Base-by-base conservation (phyloP, 2,797 vertebrate genomes). In the Chrosomus eos region DNA sequence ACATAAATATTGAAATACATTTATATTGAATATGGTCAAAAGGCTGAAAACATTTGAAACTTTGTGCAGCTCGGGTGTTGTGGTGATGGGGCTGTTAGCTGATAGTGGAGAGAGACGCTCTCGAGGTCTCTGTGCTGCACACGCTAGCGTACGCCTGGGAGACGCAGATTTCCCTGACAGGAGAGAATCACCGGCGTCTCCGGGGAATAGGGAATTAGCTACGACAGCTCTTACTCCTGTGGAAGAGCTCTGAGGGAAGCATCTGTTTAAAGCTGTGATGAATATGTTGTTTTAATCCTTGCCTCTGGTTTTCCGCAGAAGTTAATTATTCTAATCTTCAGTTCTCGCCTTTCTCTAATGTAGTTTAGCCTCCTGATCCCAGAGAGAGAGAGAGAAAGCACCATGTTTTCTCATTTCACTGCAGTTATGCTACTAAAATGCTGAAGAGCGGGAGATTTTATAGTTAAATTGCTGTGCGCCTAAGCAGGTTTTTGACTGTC, bases 161-260 rank as follows among this genome's bases (percentile, higher is more conserved):
- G 88, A 87, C 83, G 83, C 75, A 86, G 89, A 89, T 89, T 88
- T 89, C 88, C 88, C 87, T 89, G 89, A 92, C 91, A 91, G 80
- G 89, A 88, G 84, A 87, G 85, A 88, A 86, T 88, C 89, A 86
- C 73, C 14, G 55, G 72, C 33, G 58, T 88, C 89, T 87, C 80
- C 43, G 64, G 91, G 90, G 88, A 90, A 85, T 83, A 87, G 89
- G 75, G 90, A 89, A 91, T 91, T 89, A 90, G 86, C 91, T 89
- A 89, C 87, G 83, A 91, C 90, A 87, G 90, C 89, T 89, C 87
- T 86, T 88, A 76, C 84, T 90, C 88, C 84, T 85, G 72, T 71
- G 85, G 86, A 87, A 88, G 79, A 86, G 85, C 67, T 80, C 78
- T 68, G 84, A 80, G 85, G 71, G 78, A 90, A 87, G 88, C 87